Base-by-base conservation (phyloP, 2,797 vertebrate species). In the Intellagama lesueurii region DNA sequence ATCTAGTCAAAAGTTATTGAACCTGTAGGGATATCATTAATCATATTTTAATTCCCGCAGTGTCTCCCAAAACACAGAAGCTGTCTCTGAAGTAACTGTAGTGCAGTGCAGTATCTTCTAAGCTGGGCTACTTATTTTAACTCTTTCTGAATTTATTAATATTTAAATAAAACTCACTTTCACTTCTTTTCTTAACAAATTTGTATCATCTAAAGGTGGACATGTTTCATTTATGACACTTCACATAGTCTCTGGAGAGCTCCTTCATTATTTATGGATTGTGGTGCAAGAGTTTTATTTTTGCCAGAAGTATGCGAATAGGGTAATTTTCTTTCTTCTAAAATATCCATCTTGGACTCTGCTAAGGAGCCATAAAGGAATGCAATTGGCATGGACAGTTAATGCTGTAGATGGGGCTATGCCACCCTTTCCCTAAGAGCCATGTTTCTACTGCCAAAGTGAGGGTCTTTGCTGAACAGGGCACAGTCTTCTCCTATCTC, bases 1-100 rank as follows among this genome's bases (percentile, higher is more conserved):
- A 91, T 92, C 95, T 94, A 89, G 87, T 95, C 81, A 76, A 89
- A 92, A 93, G 88, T 66, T 75, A 1, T 86, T 88, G 84, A 91
- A 92, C 93, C 79, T 87, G 69, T 77, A 28, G 32, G 85, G 90
- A 47, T 66, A 40, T 82, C 90, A 89, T 92, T 90, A 90, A 47
- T 52, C 84, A 28, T 56, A 83, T 69, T 73, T 24, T 40, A 92
- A 86, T 94, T 90, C 83, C 40, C 72, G 82, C 66, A 87, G 66
- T 91, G 84, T 70, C 89, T 82, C 69, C 32, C 49, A 22, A 19
- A 90, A 89, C 72, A 88, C 0, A 8, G n/a, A 78, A 73, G 90
- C 64, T 32, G 78, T 72, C 84, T 90, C 73, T 84, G 24, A 80
- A 22, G 40, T 88, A 86, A 93, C 85, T 85, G 89, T 56, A 56